Percentiles rank a stretch among this genome's conserved stretches.
These are phyloP conservation scores for Pterophyllum scalare DNA, from an alignment of 2,113 vertebrate species.

Conservation along the genomic window DNA sequence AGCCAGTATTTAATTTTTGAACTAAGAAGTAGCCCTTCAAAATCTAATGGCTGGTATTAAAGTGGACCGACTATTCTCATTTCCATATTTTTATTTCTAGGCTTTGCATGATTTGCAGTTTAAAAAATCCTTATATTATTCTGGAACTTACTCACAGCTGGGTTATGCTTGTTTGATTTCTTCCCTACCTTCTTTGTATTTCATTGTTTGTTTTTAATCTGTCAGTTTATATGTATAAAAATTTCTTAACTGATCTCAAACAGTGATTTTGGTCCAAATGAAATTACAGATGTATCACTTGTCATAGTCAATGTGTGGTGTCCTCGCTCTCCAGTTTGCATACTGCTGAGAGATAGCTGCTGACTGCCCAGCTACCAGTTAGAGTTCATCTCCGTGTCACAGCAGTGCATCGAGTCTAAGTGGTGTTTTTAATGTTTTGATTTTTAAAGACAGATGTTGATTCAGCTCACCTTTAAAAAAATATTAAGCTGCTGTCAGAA, in stretches of 20 bases:
- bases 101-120: neutral
- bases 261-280: neutral
- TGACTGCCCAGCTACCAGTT: neutral
- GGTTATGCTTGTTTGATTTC: neutral
- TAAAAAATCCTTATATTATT: neutral
- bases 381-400: neutral
- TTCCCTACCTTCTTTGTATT: neutral
- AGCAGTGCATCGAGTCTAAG: neutral
- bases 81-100: neutral
- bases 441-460: neutral
- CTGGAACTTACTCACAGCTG: neutral
- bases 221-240: neutral
- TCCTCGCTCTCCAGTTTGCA: neutral
- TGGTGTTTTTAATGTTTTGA: neutral
- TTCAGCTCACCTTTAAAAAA: neutral
- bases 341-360: neutral
- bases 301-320: neutral
- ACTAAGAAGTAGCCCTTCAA: neutral
- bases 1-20: neutral
- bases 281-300: neutral
- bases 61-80: too few relatives aligned
- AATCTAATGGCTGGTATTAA: neutral
- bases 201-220: neutral
- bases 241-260: neutral
- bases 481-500: neutral